Evolutionary conservation across 2,113 vertebrate species (phyloP).

Genomic region (Podarcis raffonei): DNA sequence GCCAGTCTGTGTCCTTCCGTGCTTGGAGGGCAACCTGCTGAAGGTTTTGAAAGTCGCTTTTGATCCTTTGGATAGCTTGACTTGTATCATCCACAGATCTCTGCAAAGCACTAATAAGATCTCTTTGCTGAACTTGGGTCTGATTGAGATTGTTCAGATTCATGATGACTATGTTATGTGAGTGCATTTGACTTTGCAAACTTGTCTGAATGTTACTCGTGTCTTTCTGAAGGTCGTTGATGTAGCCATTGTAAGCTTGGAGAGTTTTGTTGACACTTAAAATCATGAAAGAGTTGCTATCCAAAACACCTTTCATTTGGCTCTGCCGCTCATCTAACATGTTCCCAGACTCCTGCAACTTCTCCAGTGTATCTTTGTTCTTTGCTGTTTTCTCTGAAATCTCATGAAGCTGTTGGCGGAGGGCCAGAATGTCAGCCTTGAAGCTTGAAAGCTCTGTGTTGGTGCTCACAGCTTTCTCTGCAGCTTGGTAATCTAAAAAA

Average conservation of each 20-base stretch:
- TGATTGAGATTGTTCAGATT: constrained; percentile 89
- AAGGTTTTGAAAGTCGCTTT: constrained; percentile 88
- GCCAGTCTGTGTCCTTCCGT: constrained; percentile 86
- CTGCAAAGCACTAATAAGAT: constrained; percentile 83
- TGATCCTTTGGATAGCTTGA: constrained; percentile 87
- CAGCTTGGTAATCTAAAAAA: constrained; percentile 86
- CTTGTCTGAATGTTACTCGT: constrained; percentile 85
- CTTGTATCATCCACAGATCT: constrained; percentile 88
- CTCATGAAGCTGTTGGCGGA: constrained; percentile 88
- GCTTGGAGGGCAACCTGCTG: constrained; percentile 88
- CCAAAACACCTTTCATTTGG: constrained; percentile 86
- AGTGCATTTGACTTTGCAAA: constrained; percentile 85
- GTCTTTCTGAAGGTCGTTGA: constrained; percentile 86
- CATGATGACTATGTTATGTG: constrained; percentile 83
- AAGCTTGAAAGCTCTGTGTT: constrained; percentile 91
- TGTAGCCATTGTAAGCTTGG: constrained; percentile 82
- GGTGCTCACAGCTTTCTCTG: constrained; percentile 88
- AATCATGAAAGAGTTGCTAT: constrained; percentile 85
- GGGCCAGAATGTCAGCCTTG: constrained; percentile 85
- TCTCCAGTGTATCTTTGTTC: constrained; percentile 88
- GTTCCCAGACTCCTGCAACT: constrained; percentile 85
- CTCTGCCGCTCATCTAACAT: constrained; percentile 84
- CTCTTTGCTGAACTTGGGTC: constrained; percentile 90
- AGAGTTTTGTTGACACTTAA: constrained; percentile 89
- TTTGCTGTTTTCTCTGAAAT: constrained; percentile 86